Conservation (phyloP, 2,113 vertebrate genomes). For the Tychaedon coryphoeus region DNA sequence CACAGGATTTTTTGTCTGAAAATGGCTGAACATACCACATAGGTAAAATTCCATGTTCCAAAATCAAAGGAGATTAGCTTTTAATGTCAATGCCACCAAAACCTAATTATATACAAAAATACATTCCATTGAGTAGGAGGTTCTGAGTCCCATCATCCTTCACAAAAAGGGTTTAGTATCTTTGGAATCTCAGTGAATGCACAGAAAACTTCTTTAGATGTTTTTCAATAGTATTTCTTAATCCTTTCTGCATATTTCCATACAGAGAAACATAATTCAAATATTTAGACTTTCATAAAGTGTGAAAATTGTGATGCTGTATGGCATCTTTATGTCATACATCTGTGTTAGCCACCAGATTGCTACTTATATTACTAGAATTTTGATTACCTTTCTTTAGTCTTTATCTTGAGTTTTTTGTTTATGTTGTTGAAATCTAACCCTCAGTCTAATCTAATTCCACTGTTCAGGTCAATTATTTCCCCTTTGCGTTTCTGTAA, state of each 20-base stretch:
- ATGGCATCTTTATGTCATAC: neutral
- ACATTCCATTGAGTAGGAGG: neutral
- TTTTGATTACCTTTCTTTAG: neutral
- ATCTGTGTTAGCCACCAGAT: neutral
- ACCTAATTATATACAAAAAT: neutral
- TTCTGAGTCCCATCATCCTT: neutral
- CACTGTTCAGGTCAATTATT: constrained; percentile 4
- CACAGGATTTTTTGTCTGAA: neutral
- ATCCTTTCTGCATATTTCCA: neutral
- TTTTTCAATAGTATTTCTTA: neutral
- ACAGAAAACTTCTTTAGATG: neutral
- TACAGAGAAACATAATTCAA: neutral
- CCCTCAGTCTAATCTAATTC: neutral
- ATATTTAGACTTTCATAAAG: neutral
- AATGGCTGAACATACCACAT: neutral
- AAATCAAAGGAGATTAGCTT: neutral
- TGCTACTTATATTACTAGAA: neutral
- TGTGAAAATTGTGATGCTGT: neutral
- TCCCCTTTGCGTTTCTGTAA: neutral
- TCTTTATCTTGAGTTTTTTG: neutral
- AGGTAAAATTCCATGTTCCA: neutral
- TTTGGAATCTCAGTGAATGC: neutral
- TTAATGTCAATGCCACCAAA: neutral
- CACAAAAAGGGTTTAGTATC: neutral
- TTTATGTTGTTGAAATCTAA: neutral